Percentiles rank a stretch among this genome's conserved stretches.
Conservation (phyloP, 1,140 invertebrate species). For the Augochlora pura region DNA sequence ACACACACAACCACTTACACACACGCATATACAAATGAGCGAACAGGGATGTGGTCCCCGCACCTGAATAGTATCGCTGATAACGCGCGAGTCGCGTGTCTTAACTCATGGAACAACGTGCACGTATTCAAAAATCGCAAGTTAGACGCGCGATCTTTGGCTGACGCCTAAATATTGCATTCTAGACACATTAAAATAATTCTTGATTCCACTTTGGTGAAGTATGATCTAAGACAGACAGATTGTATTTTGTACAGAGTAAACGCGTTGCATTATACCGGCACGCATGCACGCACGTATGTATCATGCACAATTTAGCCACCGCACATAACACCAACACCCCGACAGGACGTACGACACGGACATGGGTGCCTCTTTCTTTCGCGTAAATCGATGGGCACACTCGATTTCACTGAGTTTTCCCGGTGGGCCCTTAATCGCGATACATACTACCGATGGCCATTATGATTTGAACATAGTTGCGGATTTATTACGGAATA, state of each 20-base stretch:
- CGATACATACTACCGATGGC: slow-evolving; percentile 7
- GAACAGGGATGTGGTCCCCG: slow-evolving; percentile 19
- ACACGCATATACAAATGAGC: not conserved
- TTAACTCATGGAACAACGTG: slow-evolving; percentile 33
- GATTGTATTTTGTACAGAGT: slow-evolving; percentile 36
- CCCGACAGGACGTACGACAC: slow-evolving; percentile 54
- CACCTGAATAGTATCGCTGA: slow-evolving; percentile 19
- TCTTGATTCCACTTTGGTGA: not conserved
- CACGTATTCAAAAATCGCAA: slow-evolving; percentile 24
- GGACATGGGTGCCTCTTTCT: slow-evolving; percentile 65
- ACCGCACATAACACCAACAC: slow-evolving; percentile 58
- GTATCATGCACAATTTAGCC: slow-evolving; percentile 42
- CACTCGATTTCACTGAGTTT: slow-evolving; percentile 66
- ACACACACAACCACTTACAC: slow-evolving; percentile 16
- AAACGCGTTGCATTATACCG: slow-evolving; percentile 38
- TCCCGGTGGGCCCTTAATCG: slow-evolving; percentile 25
- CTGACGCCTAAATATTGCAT: slow-evolving; percentile 23
- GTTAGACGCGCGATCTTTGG: slow-evolving; percentile 10
- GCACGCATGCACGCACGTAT: slow-evolving; percentile 49
- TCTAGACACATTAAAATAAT: not conserved
- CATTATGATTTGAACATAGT: slow-evolving; percentile 3
- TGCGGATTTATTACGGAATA: slow-evolving; percentile 40
- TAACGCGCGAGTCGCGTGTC: slow-evolving; percentile 38
- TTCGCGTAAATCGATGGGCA: slow-evolving; percentile 67
- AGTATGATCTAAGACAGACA: slow-evolving; percentile 28